These are phyloP conservation scores for Archaeoteleia sp. DNA, from an alignment of 2,888 invertebrate genomes.

Conservation along the genomic window DNA sequence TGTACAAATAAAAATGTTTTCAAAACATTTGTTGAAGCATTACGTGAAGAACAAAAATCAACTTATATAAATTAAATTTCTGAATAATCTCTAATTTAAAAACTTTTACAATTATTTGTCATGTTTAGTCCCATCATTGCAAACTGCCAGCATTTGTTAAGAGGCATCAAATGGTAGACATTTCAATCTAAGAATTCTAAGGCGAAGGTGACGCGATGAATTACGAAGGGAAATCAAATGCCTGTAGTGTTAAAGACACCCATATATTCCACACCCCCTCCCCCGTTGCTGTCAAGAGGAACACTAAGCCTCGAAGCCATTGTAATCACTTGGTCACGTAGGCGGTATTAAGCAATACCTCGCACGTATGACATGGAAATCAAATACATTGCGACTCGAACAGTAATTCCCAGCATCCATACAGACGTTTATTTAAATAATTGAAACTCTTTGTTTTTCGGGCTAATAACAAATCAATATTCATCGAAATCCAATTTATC, in stretches of 20 bases:
- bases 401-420: constrained; percentile 18
- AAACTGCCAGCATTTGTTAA: constrained; percentile 34
- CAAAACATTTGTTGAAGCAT: too few relatives aligned
- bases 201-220: constrained; percentile 30
- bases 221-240: constrained; percentile 48
- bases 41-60: too few relatives aligned
- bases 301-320: constrained; percentile 52
- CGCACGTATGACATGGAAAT: constrained; percentile 33
- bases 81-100: too few relatives aligned
- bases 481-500: not conserved
- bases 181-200: constrained; percentile 35
- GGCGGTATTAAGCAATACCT: constrained; percentile 54
- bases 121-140: too few relatives aligned
- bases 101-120: too few relatives aligned
- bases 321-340: constrained; percentile 55
- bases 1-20: too few relatives aligned
- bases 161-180: constrained; percentile 28
- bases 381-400: constrained; percentile 32
- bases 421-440: not conserved
- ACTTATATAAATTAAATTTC: too few relatives aligned
- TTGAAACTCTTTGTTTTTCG: not conserved
- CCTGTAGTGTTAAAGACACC: constrained; percentile 45
- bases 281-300: constrained; percentile 48
- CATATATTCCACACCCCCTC: constrained; percentile 45
- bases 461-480: not conserved